Conservation (phyloP, 2,888 invertebrate species). For the Tetranychus truncatus region DNA sequence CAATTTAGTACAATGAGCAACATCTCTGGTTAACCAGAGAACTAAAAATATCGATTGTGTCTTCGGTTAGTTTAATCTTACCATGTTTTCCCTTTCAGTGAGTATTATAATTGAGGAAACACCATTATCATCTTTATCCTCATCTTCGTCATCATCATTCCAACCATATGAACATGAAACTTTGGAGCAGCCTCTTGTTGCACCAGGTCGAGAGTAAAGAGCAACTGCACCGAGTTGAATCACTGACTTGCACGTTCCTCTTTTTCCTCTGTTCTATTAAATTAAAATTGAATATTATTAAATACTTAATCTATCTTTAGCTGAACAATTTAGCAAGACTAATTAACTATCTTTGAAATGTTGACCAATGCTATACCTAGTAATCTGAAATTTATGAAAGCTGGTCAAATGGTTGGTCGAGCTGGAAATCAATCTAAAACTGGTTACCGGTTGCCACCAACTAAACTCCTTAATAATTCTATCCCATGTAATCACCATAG, state of each 20-base stretch:
- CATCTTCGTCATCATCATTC: neutral
- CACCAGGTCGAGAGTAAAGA: neutral
- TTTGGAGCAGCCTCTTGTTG: neutral
- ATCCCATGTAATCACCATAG: neutral
- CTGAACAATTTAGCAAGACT: too few relatives aligned
- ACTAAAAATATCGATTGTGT: neutral
- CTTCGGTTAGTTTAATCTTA: neutral
- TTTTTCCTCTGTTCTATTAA: too few relatives aligned
- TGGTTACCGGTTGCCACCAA: too few relatives aligned
- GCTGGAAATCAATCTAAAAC: too few relatives aligned
- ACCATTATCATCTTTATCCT: neutral
- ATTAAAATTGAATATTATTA: too few relatives aligned
- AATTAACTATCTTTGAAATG: too few relatives aligned
- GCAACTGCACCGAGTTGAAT: neutral
- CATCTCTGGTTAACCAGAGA: neutral
- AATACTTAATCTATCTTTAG: too few relatives aligned
- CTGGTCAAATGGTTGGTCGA: too few relatives aligned
- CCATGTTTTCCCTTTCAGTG: neutral
- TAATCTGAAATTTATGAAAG: too few relatives aligned
- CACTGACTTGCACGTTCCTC: neutral
- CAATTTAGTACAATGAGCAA: neutral
- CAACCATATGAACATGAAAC: neutral
- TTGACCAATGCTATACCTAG: too few relatives aligned
- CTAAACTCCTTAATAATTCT: too few relatives aligned
- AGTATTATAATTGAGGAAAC: neutral